A percentile compares a stretch with the other conserved stretches of the same genome.
These are phyloP conservation scores for Drosophila sucinea DNA, from an alignment of 1,140 invertebrate species.

Conservation along the genomic window DNA sequence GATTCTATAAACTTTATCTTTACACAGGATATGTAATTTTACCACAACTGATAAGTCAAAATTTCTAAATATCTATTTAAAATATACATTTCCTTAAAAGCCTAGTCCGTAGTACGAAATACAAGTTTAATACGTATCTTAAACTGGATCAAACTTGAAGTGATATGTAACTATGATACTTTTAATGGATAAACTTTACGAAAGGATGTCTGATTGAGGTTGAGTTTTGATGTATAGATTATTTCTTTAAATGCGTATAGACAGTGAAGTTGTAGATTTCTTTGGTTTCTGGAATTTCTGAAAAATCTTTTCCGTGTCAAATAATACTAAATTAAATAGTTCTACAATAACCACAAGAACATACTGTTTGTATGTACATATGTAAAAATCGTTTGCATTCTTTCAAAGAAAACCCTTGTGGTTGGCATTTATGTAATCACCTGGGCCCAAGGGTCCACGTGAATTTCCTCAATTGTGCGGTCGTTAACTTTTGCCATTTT, in stretches of 20 bases:
- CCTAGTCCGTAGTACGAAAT: no score
- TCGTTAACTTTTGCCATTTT: slow-evolving; percentile 69
- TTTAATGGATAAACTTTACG: not conserved
- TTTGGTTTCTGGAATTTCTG: not conserved
- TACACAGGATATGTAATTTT: no score
- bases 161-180: not conserved
- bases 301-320: slow-evolving; percentile 29
- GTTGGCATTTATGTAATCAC: slow-evolving; percentile 21
- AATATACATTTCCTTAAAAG: no score
- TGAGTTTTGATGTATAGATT: not conserved
- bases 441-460: slow-evolving; percentile 24
- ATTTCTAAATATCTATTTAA: no score
- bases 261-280: not conserved
- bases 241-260: not conserved
- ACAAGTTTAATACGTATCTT: no score
- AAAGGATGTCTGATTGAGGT: not conserved
- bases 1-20: no score
- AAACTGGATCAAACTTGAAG: not conserved
- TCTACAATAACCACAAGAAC: slow-evolving; percentile 16
- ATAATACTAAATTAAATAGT: slow-evolving; percentile 31
- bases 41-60: no score
- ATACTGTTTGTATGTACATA: slow-evolving; percentile 12
- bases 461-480: slow-evolving; percentile 59
- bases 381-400: slow-evolving; percentile 33
- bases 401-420: slow-evolving; percentile 28